Base-by-base conservation (phyloP, 2,888 invertebrate species). In the Drosophila koepferae region DNA sequence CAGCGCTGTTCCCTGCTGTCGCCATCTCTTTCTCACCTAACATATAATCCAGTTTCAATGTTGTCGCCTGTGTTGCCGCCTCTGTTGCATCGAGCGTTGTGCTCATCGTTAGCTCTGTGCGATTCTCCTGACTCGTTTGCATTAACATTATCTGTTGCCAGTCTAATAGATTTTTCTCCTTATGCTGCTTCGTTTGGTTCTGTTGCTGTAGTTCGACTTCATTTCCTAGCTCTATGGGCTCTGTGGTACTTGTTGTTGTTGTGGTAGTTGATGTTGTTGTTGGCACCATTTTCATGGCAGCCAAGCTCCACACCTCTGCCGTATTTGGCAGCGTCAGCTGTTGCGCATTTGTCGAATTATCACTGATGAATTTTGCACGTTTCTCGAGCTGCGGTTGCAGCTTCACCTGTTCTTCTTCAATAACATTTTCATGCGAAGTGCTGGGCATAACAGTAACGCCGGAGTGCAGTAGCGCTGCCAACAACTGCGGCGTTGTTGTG, bases 271-370 rank as follows among this genome's bases (percentile, higher is more conserved):
- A 53, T 34, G 68, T 40, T 58, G 64, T 70, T 68, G 38, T 46
- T 6, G 90, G 90, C 58, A 91, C 85, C 43, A 85, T 72, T 85
- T 92, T 92, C 89, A 92, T 87, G 12, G 89, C 86, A 0, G 91
- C 92, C 60, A 93, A 73, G 38, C 91, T 91, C 92, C 93, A 93
- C 1, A 86, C 91, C 40, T 92, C 93, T 1, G 91, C 90, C 18
- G 77, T 82, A 67, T 91, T 91, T 38, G 93, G 92, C 53, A 92
- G 66, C 31, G 81, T 85, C 48, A 92, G 69, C 64, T 92, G 90
- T 34, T 92, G 90, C 14, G 89, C 82, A 77, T 91, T 92, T 40
- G 91, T 92, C 16, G 91, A 89, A 64, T 91, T 92, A 18, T 91
- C 91, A 58, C 77, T 90, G 8, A 92, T 90, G 56, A 89, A 92